phyloP scores from a whole-genome alignment of 1,140 invertebrate species.

The Drosophila dunni region DNA sequence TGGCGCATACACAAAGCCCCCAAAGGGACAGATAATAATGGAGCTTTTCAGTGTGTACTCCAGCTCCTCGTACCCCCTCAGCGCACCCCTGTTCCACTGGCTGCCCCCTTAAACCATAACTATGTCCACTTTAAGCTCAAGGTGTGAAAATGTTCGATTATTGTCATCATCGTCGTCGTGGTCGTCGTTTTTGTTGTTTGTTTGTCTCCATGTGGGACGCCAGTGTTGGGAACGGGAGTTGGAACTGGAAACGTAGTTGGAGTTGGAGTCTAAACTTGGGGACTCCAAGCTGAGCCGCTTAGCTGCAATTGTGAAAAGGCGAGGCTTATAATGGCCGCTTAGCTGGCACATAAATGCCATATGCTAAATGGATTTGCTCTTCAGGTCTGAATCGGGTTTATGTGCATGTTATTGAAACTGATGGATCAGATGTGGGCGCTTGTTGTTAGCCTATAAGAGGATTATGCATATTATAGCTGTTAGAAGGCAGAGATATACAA shows the following conservation, averaged over 20 bases:
- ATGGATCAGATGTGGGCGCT: conserved; percentile 35
- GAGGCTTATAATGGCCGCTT: conserved; percentile 75
- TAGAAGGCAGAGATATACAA: neutral
- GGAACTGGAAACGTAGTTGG: neutral
- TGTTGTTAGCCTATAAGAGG: neutral
- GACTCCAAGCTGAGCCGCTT: conserved; percentile 60
- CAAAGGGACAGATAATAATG: conserved; percentile 47
- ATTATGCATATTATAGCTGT: conserved; percentile 17
- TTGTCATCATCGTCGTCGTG: conserved; percentile 70
- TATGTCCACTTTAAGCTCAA: conserved; percentile 71
- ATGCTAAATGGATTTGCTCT: conserved; percentile 74
- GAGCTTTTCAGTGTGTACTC: conserved; percentile 38
- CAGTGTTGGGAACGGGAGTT: too few relatives aligned
- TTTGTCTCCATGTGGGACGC: conserved; percentile 50
- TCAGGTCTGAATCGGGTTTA: conserved; percentile 40
- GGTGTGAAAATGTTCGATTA: conserved; percentile 84
- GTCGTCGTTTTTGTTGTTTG: conserved; percentile 32
- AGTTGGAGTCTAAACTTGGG: too few relatives aligned
- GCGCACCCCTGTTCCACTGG: conserved; percentile 24
- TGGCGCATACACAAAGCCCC: conserved; percentile 50
- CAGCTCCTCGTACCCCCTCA: conserved; percentile 8
- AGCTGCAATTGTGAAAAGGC: conserved; percentile 76
- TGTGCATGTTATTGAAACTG: conserved; percentile 65
- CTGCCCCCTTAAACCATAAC: conserved; percentile 25
- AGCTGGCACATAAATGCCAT: conserved; percentile 78